Conservation (phyloP, 64 coral and sea anemone genomes). For the Porites australiensis region DNA sequence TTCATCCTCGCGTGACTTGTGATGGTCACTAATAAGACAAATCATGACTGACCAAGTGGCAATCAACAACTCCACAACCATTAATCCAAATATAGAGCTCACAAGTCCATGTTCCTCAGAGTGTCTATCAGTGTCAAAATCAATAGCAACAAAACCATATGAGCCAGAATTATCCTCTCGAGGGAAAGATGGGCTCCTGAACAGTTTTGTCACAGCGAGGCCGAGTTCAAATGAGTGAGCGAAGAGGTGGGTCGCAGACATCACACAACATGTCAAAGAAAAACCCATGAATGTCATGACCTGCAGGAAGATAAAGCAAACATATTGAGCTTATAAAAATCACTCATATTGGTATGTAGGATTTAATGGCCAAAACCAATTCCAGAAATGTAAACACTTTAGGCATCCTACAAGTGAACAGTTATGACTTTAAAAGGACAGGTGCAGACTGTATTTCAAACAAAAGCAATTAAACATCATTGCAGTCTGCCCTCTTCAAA, state of each 20-base stretch:
- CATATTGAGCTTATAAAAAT: too few relatives aligned
- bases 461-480: too few relatives aligned
- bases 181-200: too few relatives aligned
- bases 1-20: neutral
- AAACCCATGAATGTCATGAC: slow-evolving; percentile 33
- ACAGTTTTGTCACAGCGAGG: neutral
- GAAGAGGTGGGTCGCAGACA: neutral
- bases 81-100: slow-evolving; percentile 19
- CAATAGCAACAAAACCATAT: neutral
- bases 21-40: neutral
- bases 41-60: neutral
- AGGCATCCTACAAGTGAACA: too few relatives aligned
- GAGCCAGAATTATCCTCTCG: too few relatives aligned
- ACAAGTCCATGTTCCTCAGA: slow-evolving; percentile 8
- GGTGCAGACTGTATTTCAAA: too few relatives aligned
- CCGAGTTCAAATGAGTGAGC: neutral
- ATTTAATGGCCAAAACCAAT: too few relatives aligned
- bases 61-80: slow-evolving; percentile 1
- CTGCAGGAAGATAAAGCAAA: neutral
- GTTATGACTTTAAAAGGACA: too few relatives aligned
- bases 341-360: too few relatives aligned
- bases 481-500: too few relatives aligned
- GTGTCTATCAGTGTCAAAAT: neutral
- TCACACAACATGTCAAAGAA: neutral
- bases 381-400: too few relatives aligned